A percentile compares a stretch with the other conserved stretches of the same genome.
These are phyloP conservation scores for Scomber scombrus DNA, from an alignment of 2,113 vertebrate genomes.

Conservation along the genomic window DNA sequence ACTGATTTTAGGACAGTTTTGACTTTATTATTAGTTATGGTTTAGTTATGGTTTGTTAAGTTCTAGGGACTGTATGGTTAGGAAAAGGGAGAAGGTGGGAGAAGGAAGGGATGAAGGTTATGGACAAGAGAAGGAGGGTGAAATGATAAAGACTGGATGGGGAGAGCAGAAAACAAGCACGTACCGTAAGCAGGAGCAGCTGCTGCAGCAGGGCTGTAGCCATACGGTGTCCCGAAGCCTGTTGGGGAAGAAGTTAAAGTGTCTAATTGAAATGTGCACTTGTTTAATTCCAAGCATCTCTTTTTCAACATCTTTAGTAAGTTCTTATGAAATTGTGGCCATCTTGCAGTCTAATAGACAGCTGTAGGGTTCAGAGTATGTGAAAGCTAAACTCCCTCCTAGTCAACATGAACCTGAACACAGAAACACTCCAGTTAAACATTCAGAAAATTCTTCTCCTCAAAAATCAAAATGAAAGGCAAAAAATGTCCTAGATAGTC, in stretches of 20 bases:
- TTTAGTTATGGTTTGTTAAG: background rate
- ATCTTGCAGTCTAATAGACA: background rate
- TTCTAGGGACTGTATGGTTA: background rate
- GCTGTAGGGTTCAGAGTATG: slow-evolving; percentile 3
- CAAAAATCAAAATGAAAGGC: too few relatives aligned
- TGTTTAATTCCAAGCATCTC: slow-evolving; percentile 20
- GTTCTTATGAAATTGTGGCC: slow-evolving; percentile 2
- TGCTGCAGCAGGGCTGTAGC: slow-evolving; percentile 94
- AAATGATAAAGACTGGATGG: slow-evolving; percentile 14
- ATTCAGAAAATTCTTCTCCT: too few relatives aligned
- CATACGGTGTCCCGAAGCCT: slow-evolving; percentile 97
- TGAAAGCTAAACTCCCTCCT: background rate
- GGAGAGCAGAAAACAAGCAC: slow-evolving; percentile 76
- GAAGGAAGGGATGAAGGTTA: slow-evolving; percentile 8
- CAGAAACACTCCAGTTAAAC: too few relatives aligned
- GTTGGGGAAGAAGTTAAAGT: slow-evolving; percentile 63
- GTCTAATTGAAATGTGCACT: slow-evolving; percentile 39
- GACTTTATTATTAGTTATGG: background rate
- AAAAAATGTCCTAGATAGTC: too few relatives aligned
- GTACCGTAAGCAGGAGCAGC: slow-evolving; percentile 95
- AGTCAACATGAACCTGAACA: background rate
- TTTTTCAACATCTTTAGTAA: slow-evolving; percentile 12
- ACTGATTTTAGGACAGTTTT: too few relatives aligned
- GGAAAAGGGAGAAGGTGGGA: slow-evolving; percentile 28
- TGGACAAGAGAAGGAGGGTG: slow-evolving; percentile 3